Evolutionary conservation across 2,797 vertebrate species (phyloP), one percentile per base, ranked within the genome.

Genomic region (Megalops cyprinoides): DNA sequence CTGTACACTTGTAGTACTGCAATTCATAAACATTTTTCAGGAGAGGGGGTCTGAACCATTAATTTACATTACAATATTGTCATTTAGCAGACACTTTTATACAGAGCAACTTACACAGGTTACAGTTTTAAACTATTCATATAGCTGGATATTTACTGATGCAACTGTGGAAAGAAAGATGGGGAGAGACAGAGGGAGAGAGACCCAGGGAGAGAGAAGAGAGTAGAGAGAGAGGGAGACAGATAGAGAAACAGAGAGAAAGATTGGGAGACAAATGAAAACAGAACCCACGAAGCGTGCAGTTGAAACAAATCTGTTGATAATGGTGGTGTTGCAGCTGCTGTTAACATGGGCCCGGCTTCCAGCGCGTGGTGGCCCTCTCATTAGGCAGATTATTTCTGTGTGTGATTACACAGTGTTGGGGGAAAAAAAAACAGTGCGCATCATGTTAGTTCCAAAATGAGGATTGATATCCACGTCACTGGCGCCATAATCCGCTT

Each of bases 401-500:
- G 58, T 34, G n/a, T 9, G 7, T 62, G 58, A 4, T 12, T 34
- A 12, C 4, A 28, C 34, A 18, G 15, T 15, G 60, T 34, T 6
- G 7, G 28, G 31, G 60, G 42, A 12, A 71, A 20, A 46, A 42
- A 34, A n/a, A 20, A n/a, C 31, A 31, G 88, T 87, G 88, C 90
- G 90, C 90, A 89, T 91, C 91, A 87, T 87, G 87, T 87, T 90
- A 85, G n/a, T 86, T 84, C 85, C 86, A 85, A 88, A 92, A 94
- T 85, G 88, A 92, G 90, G 92, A 95, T 91, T 91, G 92, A 94
- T 92, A 86, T 89, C 89, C 82, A 87, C 86, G 88, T 90, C 86
- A n/a, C n/a, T n/a, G n/a, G n/a, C n/a, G n/a, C 84, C 87, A 89
- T 93, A 93, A 93, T 93, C 92, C 87, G 85, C 89, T 93, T 93